These are phyloP conservation scores for Mesitornis unicolor DNA, from an alignment of 2,113 vertebrate genomes.

Conservation along the genomic window DNA sequence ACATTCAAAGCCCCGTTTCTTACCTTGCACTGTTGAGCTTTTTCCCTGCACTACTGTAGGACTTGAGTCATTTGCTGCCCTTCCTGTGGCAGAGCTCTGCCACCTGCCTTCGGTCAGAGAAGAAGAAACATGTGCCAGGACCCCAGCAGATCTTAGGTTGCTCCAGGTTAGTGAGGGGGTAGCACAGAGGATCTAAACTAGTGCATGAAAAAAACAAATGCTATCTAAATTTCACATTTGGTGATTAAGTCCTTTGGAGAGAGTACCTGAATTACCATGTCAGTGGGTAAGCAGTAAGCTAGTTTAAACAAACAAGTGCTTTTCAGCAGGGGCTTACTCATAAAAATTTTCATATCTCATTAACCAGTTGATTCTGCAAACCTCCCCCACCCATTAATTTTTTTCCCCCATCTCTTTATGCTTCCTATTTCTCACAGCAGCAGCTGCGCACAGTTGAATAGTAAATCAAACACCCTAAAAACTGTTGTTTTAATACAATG, in stretches of 20 bases:
- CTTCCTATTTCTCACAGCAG: conserved; percentile 75
- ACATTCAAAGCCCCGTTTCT: neutral
- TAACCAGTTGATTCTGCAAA: conserved; percentile 70
- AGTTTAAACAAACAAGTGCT: conserved; percentile 30
- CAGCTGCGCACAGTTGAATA: conserved; percentile 83
- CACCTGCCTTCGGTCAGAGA: neutral
- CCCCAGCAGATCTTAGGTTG: neutral
- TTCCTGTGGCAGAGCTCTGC: fast-evolving
- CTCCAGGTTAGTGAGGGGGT: neutral
- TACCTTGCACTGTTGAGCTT: neutral
- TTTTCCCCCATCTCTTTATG: conserved; percentile 59
- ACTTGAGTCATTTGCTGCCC: neutral
- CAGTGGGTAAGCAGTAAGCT: neutral
- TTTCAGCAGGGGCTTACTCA: conserved; percentile 42
- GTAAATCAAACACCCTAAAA: conserved; percentile 86
- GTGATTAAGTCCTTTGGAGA: neutral
- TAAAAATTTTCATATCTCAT: conserved; percentile 52
- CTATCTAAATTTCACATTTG: neutral
- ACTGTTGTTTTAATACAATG: conserved; percentile 85
- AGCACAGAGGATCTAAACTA: neutral
- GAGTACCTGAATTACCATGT: neutral
- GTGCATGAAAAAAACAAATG: neutral
- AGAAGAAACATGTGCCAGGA: neutral
- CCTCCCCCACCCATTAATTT: conserved; percentile 36
- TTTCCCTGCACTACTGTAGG: fast-evolving